These are phyloP conservation scores for Nemotelus pantherinus DNA, from an alignment of 2,888 invertebrate genomes.

Conservation along the genomic window DNA sequence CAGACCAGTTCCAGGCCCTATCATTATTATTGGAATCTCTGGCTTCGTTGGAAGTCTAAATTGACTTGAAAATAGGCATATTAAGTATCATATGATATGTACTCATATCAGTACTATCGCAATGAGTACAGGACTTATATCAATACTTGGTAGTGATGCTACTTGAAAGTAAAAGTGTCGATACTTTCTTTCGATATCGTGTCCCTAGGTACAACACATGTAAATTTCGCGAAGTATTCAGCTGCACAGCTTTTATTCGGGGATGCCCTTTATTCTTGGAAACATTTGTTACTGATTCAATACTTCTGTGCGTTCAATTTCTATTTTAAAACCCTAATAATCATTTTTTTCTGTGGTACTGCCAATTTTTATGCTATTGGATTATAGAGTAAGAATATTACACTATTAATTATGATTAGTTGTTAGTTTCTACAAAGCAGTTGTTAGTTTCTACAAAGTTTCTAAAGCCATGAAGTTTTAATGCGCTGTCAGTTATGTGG, in stretches of 20 bases:
- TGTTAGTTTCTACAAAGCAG: background rate
- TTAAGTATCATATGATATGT: too few relatives aligned
- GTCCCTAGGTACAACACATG: too few relatives aligned
- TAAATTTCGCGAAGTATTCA: slow-evolving; percentile 6
- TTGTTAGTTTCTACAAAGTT: background rate
- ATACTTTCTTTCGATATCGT: too few relatives aligned
- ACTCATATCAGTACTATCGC: too few relatives aligned
- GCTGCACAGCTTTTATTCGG: slow-evolving; percentile 8
- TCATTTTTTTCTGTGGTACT: background rate
- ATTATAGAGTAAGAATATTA: background rate
- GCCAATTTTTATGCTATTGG: slow-evolving; percentile 3
- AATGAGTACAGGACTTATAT: too few relatives aligned
- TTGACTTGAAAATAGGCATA: too few relatives aligned
- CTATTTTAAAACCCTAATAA: background rate
- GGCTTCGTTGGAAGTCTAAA: too few relatives aligned
- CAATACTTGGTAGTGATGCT: too few relatives aligned
- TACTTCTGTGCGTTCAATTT: slow-evolving; percentile 19
- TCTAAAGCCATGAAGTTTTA: background rate
- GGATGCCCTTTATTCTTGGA: slow-evolving; percentile 7
- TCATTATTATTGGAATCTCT: too few relatives aligned
- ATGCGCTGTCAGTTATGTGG: too few relatives aligned
- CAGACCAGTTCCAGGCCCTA: too few relatives aligned
- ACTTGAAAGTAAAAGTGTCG: too few relatives aligned
- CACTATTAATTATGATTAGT: background rate
- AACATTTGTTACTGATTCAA: slow-evolving; percentile 22